phyloP scores from a whole-genome alignment of 1,140 invertebrate species.

The Nixonia krombeini region DNA sequence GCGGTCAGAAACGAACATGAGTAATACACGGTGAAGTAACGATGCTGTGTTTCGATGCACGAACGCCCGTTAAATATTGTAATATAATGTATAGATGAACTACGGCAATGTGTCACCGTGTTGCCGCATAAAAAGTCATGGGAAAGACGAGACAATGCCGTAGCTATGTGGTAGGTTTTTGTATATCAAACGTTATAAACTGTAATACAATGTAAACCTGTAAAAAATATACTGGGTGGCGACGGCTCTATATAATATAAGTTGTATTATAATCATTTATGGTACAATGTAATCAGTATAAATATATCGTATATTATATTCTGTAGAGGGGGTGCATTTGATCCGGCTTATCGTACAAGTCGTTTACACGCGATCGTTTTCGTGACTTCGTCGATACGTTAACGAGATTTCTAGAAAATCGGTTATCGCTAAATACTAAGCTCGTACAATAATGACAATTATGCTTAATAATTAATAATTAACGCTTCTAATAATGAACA shows the following conservation, averaged over 20 bases:
- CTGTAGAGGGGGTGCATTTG: slow-evolving; percentile 55
- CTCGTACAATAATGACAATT: slow-evolving; percentile 3
- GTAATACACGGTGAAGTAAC: background rate
- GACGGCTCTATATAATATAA: slow-evolving; percentile 71
- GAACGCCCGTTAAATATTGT: slow-evolving; percentile 63
- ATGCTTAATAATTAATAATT: slow-evolving; percentile 4
- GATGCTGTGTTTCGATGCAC: slow-evolving; percentile 32
- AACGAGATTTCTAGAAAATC: background rate
- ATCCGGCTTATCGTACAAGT: slow-evolving; percentile 52
- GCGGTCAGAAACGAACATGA: background rate
- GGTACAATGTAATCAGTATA: slow-evolving; percentile 70
- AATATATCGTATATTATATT: slow-evolving; percentile 71
- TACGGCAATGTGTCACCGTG: slow-evolving; percentile 32
- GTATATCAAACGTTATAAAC: slow-evolving; percentile 73
- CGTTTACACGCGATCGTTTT: slow-evolving; percentile 39
- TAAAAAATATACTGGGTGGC: slow-evolving; percentile 73
- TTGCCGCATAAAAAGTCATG: slow-evolving; percentile 23
- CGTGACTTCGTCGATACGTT: slow-evolving; percentile 25
- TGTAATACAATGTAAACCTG: slow-evolving; percentile 74
- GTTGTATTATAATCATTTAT: slow-evolving; percentile 70
- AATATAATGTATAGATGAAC: slow-evolving; percentile 54
- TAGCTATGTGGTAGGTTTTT: slow-evolving; percentile 61
- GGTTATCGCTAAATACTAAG: slow-evolving; percentile 1
- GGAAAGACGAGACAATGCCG: slow-evolving; percentile 29
- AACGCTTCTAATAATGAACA: slow-evolving; percentile 9